Evolutionary conservation across 2,888 invertebrate genomes (phyloP).

Genomic region (Rutpela maculata): DNA sequence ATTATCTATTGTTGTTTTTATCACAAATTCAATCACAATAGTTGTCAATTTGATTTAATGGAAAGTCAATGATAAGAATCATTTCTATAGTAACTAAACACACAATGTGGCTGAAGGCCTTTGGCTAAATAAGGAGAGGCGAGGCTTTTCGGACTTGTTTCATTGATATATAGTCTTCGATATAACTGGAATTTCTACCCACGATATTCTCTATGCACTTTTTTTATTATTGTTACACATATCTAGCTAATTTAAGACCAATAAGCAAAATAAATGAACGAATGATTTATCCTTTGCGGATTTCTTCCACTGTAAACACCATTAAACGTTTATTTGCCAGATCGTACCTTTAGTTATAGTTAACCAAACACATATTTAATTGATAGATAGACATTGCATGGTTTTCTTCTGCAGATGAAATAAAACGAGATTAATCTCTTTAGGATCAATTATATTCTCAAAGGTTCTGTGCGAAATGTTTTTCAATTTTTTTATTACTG

Average conservation of each 20-base stretch:
- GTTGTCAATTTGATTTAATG: constrained; percentile 57
- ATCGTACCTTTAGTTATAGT: neutral
- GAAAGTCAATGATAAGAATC: constrained; percentile 56
- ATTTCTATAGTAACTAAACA: constrained; percentile 53
- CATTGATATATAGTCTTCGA: constrained; percentile 50
- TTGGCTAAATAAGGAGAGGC: constrained; percentile 54
- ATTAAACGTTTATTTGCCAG: neutral
- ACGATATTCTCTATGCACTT: constrained; percentile 37
- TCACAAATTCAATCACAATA: constrained; percentile 50
- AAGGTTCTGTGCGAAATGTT: too few relatives aligned
- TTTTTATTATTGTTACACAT: constrained; percentile 9
- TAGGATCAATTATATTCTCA: too few relatives aligned
- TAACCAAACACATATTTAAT: neutral
- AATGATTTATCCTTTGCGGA: neutral
- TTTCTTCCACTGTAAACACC: neutral
- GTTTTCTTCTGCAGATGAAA: neutral
- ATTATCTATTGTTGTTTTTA: constrained; percentile 52
- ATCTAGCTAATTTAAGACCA: constrained; percentile 22
- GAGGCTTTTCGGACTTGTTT: constrained; percentile 52
- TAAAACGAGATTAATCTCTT: too few relatives aligned
- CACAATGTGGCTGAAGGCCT: constrained; percentile 50
- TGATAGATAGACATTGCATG: neutral
- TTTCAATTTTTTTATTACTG: too few relatives aligned
- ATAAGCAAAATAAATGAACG: constrained; percentile 8
- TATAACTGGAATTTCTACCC: constrained; percentile 52